These are phyloP conservation scores for Brachyhypopomus gauderio DNA, from an alignment of 2,113 vertebrate genomes.

Conservation along the genomic window DNA sequence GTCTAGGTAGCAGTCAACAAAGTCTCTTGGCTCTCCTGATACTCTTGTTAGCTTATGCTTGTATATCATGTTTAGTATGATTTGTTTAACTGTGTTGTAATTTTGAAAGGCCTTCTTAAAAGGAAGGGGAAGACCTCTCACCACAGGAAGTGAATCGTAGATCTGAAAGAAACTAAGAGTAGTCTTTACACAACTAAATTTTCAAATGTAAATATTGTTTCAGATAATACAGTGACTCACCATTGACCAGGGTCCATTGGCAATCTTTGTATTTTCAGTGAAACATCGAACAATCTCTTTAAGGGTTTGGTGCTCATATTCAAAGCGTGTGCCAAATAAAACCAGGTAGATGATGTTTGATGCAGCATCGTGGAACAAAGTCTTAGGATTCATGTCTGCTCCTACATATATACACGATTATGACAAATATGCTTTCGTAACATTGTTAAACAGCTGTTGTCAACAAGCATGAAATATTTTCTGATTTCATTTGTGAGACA, in stretches of 20 bases:
- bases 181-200: background rate
- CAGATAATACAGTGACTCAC: constrained; percentile 21
- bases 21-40: constrained; percentile 53
- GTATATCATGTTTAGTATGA: constrained; percentile 40
- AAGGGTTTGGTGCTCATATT: constrained; percentile 66
- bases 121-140: constrained; percentile 53
- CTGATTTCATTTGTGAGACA: background rate
- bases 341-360: constrained; percentile 74
- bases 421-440: background rate
- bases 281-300: constrained; percentile 53
- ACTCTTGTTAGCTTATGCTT: constrained; percentile 49
- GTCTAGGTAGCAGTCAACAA: constrained; percentile 63
- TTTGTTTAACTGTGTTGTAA: background rate
- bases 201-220: background rate
- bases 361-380: constrained; percentile 63
- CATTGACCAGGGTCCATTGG: constrained; percentile 59
- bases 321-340: constrained; percentile 67
- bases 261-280: constrained; percentile 27
- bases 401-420: background rate
- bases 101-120: constrained; percentile 55
- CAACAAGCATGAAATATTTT: background rate
- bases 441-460: background rate
- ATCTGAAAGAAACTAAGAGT: constrained; percentile 31
- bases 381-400: constrained; percentile 50
- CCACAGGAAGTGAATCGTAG: constrained; percentile 50